phyloP scores from a whole-genome alignment of 2,888 invertebrate genomes.

The Synergus gifuensis region DNA sequence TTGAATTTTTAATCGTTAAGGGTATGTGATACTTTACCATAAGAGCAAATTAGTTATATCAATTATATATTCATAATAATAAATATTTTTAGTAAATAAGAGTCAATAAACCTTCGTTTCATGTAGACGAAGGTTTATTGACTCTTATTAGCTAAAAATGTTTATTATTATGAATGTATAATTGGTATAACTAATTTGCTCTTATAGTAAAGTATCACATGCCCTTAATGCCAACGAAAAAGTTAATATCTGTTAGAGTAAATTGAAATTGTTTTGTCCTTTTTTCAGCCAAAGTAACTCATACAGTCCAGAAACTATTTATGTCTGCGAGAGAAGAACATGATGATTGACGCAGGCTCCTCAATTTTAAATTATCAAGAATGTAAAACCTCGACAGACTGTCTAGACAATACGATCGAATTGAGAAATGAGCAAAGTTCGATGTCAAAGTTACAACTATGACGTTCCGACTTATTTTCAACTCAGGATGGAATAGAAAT shows the following conservation, averaged over 20 bases:
- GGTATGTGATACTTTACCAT: no score
- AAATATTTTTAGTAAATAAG: no score
- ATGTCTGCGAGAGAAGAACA: constrained; percentile 88
- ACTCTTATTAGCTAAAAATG: no score
- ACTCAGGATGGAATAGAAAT: not conserved
- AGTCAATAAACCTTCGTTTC: no score
- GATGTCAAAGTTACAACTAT: constrained; percentile 8
- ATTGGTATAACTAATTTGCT: no score
- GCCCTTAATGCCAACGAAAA: no score
- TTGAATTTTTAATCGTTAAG: no score
- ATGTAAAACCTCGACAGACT: constrained; percentile 44
- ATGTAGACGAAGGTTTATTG: no score
- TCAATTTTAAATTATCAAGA: constrained; percentile 10
- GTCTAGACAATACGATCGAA: constrained; percentile 47
- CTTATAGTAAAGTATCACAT: no score
- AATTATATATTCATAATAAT: no score
- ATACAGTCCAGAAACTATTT: constrained; percentile 85
- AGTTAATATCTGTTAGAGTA: not conserved
- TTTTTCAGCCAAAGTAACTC: constrained; percentile 82
- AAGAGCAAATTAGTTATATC: no score
- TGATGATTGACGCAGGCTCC: constrained; percentile 60
- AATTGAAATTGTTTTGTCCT: constrained; percentile 44
- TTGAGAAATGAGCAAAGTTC: constrained; percentile 23
- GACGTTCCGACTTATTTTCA: not conserved
- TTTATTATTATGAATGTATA: no score